Conservation (phyloP, 2,888 invertebrate genomes). For the Coelinius sp. region DNA sequence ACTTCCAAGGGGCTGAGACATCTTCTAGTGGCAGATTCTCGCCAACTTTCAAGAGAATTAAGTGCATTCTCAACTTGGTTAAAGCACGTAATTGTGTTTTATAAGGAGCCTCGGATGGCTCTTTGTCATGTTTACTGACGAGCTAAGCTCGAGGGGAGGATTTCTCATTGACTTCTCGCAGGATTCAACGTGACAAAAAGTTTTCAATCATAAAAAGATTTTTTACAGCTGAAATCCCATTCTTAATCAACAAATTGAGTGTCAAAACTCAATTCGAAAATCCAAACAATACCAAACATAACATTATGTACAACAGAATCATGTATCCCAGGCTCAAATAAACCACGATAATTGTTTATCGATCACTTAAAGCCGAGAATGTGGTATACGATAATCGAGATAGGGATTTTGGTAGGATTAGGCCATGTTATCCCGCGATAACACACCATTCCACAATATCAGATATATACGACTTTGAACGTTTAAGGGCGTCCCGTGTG, state of each 20-base stretch:
- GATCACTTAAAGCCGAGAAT: constrained; percentile 30
- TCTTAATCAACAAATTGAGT: too few species aligned
- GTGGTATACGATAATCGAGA: constrained; percentile 23
- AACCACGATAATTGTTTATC: constrained; percentile 35
- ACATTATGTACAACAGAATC: background rate
- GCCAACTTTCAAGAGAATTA: constrained; percentile 63
- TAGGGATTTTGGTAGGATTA: constrained; percentile 21
- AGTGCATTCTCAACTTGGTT: constrained; percentile 62
- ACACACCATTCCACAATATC: constrained; percentile 18
- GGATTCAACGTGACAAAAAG: background rate
- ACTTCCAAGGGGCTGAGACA: background rate
- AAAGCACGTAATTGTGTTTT: constrained; percentile 65
- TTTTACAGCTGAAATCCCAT: too few species aligned
- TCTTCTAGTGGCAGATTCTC: constrained; percentile 22
- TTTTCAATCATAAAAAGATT: too few species aligned
- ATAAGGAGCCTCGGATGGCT: constrained; percentile 46
- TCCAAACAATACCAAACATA: too few species aligned
- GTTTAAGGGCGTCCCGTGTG: constrained; percentile 8
- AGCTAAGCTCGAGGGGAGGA: background rate
- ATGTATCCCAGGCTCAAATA: constrained; percentile 14
- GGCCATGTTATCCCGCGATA: constrained; percentile 16
- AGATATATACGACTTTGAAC: constrained; percentile 10
- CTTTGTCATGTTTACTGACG: background rate
- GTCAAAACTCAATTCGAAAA: too few species aligned
- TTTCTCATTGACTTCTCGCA: background rate